Base-by-base conservation (phyloP, 2,113 vertebrate genomes). In the Trinectes maculatus region DNA sequence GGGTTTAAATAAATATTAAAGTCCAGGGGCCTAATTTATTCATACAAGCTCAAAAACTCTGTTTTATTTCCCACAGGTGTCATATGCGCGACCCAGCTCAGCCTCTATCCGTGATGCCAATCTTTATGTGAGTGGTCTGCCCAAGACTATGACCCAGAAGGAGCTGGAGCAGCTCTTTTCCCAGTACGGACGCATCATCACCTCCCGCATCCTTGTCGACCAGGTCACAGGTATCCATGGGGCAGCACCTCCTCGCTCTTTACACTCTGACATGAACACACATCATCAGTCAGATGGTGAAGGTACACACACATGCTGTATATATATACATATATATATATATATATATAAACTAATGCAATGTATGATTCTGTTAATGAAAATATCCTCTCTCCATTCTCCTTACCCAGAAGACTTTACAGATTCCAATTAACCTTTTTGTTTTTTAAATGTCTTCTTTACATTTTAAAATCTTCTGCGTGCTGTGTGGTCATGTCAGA, bases 91-190 rank as follows among this genome's bases (percentile, higher is more conserved):
- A 88, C 98, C 97, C 43, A 99, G 97, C 91, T 99, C 98, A 55
- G 97, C 98, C 89, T 99, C 98, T 19, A 99, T 99, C 88, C 94
- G 98, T 85, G 98, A 99, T 85, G 98, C 98, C 6, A 99, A 99
- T 91, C 92, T 99, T 81, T 99, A 99, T 15, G 98, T 99, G 86
- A 99, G 98, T 75, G 98, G 98, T 87, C 95, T 99, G 89, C 98
- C 98, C 63, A 99, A 99, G 92, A 98, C 97, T 51, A 99, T 99
- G 97, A 98, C 96, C 90, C 98, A 99, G 93, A 99, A 99, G 88
- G 97, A 99, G 73, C 93, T 99, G 90, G 98, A 99, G 89, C 98
- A 99, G 90, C 95, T 99, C 79, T 99, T 99, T 92, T 99, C 98
- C 68, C 98, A 99, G 92, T 99, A 99, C 12, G 98, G 98, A 78